phyloP scores from a whole-genome alignment of 1,140 invertebrate genomes.

The Drosophila nasuta region DNA sequence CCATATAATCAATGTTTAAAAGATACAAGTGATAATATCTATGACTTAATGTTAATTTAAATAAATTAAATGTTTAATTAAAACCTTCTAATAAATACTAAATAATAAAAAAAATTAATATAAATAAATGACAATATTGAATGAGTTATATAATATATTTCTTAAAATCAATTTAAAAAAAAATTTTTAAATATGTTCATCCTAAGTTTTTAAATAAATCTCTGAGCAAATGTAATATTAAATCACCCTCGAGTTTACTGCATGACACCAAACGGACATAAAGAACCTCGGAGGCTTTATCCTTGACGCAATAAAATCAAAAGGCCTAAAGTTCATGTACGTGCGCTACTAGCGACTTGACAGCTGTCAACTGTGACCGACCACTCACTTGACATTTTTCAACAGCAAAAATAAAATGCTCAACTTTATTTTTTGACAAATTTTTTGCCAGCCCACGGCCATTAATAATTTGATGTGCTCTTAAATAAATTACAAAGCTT shows the following conservation, averaged over 20 bases:
- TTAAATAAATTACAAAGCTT: slow-evolving; percentile 55
- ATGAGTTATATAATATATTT: too few species aligned
- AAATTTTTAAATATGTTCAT: too few species aligned
- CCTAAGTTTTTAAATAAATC: not conserved
- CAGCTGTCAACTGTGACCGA: slow-evolving; percentile 52
- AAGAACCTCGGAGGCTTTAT: slow-evolving; percentile 17
- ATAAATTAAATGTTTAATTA: not conserved
- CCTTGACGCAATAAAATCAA: slow-evolving; percentile 34
- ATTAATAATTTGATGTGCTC: slow-evolving; percentile 51
- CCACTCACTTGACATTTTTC: slow-evolving; percentile 19
- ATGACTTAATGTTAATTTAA: not conserved
- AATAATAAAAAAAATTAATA: too few species aligned
- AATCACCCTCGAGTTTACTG: slow-evolving; percentile 19
- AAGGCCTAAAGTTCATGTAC: slow-evolving; percentile 27
- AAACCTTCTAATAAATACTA: too few species aligned
- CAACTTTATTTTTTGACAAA: slow-evolving; percentile 41
- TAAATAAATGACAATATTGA: too few species aligned
- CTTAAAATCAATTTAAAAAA: too few species aligned
- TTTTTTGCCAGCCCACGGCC: slow-evolving; percentile 13
- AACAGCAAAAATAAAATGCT: slow-evolving; percentile 10
- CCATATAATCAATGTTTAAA: not conserved
- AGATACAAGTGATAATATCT: not conserved
- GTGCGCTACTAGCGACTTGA: slow-evolving; percentile 35
- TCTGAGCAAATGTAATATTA: not conserved
- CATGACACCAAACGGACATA: not conserved